These are phyloP conservation scores for Teleopsis dalmanni DNA, from an alignment of 1,140 invertebrate genomes.

Conservation along the genomic window DNA sequence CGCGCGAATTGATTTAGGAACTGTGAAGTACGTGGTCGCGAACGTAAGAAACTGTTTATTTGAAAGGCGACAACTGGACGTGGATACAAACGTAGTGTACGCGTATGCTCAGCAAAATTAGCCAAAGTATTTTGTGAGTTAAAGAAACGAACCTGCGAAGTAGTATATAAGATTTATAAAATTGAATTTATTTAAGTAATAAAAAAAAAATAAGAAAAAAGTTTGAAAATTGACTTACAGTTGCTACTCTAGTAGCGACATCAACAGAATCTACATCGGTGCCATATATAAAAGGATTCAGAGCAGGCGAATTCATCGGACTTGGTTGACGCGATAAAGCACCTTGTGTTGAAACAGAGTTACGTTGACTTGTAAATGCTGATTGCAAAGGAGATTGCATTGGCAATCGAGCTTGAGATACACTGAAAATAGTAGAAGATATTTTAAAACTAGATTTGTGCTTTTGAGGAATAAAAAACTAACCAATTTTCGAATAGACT, in stretches of 20 bases:
- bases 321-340: slow-evolving; percentile 32
- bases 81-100: slow-evolving; percentile 92
- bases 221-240: slow-evolving; percentile 65
- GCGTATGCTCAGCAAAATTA: slow-evolving; percentile 95
- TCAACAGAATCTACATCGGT: slow-evolving; percentile 98
- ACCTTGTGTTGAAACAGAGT: slow-evolving; percentile 38
- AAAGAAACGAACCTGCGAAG: slow-evolving; percentile 81
- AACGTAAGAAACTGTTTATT: slow-evolving; percentile 94
- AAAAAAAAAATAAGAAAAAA: neutral
- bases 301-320: slow-evolving; percentile 42
- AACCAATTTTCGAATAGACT: neutral
- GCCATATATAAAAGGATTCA: slow-evolving; percentile 88
- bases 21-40: slow-evolving; percentile 74
- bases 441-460: neutral
- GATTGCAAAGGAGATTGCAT: slow-evolving; percentile 34
- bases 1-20: slow-evolving; percentile 89
- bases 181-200: neutral
- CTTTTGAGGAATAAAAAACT: neutral
- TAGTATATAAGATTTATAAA: slow-evolving; percentile 2
- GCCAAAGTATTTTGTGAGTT: slow-evolving; percentile 94
- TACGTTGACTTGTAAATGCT: slow-evolving; percentile 34
- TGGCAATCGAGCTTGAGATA: slow-evolving; percentile 33
- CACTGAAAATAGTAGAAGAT: slow-evolving; percentile 15
- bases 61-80: slow-evolving; percentile 98
- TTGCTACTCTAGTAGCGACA: slow-evolving; percentile 95